phyloP scores from a whole-genome alignment of 2,113 vertebrate genomes.

The Chrysochloris asiatica region DNA sequence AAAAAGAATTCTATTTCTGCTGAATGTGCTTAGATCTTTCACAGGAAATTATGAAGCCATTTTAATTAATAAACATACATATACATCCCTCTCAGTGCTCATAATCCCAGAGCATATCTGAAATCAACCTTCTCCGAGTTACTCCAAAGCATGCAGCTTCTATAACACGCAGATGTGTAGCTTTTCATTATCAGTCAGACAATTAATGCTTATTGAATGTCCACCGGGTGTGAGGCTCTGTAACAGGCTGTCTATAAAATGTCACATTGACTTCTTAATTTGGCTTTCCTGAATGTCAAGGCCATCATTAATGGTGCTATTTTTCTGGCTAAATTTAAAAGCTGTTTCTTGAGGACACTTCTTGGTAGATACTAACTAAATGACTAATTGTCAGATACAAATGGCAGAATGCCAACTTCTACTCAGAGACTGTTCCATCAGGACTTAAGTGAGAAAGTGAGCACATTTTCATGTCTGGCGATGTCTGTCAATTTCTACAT shows the following conservation, averaged over 20 bases:
- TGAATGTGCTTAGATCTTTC: not conserved
- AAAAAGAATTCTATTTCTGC: slow-evolving; percentile 44
- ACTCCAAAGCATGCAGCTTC: not conserved
- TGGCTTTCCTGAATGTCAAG: slow-evolving; percentile 61
- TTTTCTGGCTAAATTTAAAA: slow-evolving; percentile 59
- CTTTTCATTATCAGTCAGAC: slow-evolving; percentile 36
- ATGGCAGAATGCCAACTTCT: slow-evolving; percentile 1
- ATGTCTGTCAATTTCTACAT: not conserved
- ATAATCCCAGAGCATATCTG: not conserved
- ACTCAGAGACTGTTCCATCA: not conserved
- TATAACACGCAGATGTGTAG: not conserved
- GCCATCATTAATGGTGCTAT: slow-evolving; percentile 44
- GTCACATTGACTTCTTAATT: slow-evolving; percentile 64
- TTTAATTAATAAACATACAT: not conserved
- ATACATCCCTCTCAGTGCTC: not conserved
- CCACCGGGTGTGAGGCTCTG: slow-evolving; percentile 6
- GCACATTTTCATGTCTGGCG: not conserved
- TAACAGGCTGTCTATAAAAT: slow-evolving; percentile 43
- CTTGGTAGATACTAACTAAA: slow-evolving; percentile 60
- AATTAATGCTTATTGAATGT: slow-evolving; percentile 46
- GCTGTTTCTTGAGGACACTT: slow-evolving; percentile 47
- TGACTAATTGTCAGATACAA: slow-evolving; percentile 26
- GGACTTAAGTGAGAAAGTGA: slow-evolving; percentile 27
- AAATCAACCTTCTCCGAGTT: not conserved
- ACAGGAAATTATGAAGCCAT: slow-evolving; percentile 49